Evolutionary conservation across 2,113 vertebrate species (phyloP).

Genomic region (Pseudonaja textilis): DNA sequence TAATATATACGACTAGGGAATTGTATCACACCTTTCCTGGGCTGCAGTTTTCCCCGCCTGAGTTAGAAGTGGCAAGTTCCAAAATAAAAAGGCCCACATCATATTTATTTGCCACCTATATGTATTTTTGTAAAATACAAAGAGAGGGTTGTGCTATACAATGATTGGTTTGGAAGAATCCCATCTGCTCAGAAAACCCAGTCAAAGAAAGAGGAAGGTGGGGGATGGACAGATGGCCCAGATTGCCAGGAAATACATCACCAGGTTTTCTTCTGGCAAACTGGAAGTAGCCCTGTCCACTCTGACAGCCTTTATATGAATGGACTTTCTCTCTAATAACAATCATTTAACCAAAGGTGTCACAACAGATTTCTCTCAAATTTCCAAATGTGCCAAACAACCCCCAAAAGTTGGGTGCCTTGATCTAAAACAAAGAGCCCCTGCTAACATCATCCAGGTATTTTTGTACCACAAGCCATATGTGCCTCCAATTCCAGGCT

Average conservation of each 20-base stretch:
- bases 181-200: background rate
- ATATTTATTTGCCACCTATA: background rate
- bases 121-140: background rate
- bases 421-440: background rate
- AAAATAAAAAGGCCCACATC: background rate
- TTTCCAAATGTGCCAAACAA: background rate
- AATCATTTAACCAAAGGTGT: background rate
- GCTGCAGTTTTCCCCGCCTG: background rate
- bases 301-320: background rate
- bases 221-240: background rate
- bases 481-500: background rate
- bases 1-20: background rate
- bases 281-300: background rate
- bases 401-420: background rate
- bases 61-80: background rate
- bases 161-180: background rate
- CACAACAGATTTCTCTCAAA: background rate
- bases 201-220: background rate
- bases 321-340: background rate
- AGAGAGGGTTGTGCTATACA: background rate
- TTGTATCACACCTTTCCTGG: background rate
- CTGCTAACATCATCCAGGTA: background rate
- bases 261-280: background rate
- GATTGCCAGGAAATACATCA: background rate
- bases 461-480: background rate